Evolutionary conservation across 2,113 vertebrate genomes (phyloP), one percentile per base, ranked within the genome.

Genomic region (Phycodurus eques): DNA sequence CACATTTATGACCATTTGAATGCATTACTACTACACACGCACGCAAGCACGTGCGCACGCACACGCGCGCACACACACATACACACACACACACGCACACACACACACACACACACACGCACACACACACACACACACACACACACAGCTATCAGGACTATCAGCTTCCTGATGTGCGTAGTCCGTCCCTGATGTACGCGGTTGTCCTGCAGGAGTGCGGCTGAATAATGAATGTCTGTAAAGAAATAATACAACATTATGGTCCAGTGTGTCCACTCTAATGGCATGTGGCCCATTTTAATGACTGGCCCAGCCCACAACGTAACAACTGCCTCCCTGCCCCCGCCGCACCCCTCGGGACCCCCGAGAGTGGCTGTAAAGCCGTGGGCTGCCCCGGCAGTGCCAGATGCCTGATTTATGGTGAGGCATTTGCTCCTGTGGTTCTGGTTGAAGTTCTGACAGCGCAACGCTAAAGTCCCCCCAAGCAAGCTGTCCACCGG

Each of bases 171-270:
- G 75, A 72, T 75, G 76, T 54, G 54, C 67, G 51, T 66, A 73
- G 54, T 77, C 44, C n/a, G 15, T 47, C 35, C 61, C 73, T 7
- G 9, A 77, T 78, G 73, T 51, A 3, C 33, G 20, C 63, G 57
- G 68, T 64, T 68, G 56, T 78, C 68, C 76, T 81, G 27, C 20
- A 72, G 73, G 83, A 81, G 80, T 49, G 44, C 42, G 54, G 68
- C 83, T 91, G 79, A 85, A 91, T 91, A 84, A 91, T 92, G 87
- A 85, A 90, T 87, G 76, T 54, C 47, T 47, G 80, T 77, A 73
- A 31, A 35, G 74, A 80, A 74, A 88, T 86, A 76, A 84, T 81
- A 78, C 87, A 74, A 74, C 81, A 80, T 88, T 87, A 84, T 82
- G 80, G 70, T 74, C 60, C 22, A 70, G 77, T 85, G 79, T 88